A percentile compares a stretch with the other conserved stretches of the same genome.
These are phyloP conservation scores for Sebastiscus tertius DNA, from an alignment of 2,797 vertebrate species.

Conservation along the genomic window DNA sequence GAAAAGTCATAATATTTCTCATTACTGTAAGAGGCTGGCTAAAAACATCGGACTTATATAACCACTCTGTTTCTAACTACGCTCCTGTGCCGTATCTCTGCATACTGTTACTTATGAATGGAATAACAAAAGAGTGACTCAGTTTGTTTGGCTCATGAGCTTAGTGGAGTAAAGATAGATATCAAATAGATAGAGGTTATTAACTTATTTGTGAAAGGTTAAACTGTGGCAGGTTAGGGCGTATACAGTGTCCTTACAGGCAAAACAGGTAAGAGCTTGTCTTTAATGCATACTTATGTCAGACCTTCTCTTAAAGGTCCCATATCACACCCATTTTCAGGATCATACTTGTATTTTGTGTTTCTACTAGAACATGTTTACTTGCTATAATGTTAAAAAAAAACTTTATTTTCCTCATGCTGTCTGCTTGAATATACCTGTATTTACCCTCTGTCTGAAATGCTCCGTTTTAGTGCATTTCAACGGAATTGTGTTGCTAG, in stretches of 20 bases:
- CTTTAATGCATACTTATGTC: not conserved
- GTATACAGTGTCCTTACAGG: not conserved
- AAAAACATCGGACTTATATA: not conserved
- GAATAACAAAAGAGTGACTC: not conserved
- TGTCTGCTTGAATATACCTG: too few relatives aligned
- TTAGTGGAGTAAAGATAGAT: not conserved
- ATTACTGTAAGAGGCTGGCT: not conserved
- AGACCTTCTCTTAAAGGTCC: not conserved
- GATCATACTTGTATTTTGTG: too few relatives aligned
- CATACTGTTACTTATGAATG: not conserved
- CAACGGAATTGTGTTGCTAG: too few relatives aligned
- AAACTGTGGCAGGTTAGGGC: not conserved
- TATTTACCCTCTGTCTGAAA: too few relatives aligned
- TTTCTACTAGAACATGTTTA: too few relatives aligned
- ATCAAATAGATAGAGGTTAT: not conserved
- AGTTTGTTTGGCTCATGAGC: not conserved
- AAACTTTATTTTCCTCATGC: too few relatives aligned
- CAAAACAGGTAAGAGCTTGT: not conserved
- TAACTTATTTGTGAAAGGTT: not conserved
- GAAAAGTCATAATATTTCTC: not conserved
- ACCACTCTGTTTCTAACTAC: not conserved
- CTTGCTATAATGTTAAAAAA: too few relatives aligned
- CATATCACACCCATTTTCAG: too few relatives aligned
- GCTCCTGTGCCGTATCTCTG: not conserved
- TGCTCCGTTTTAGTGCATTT: too few relatives aligned